phyloP scores from a whole-genome alignment of 2,888 invertebrate species.

The Eupeodes latifasciatus region DNA sequence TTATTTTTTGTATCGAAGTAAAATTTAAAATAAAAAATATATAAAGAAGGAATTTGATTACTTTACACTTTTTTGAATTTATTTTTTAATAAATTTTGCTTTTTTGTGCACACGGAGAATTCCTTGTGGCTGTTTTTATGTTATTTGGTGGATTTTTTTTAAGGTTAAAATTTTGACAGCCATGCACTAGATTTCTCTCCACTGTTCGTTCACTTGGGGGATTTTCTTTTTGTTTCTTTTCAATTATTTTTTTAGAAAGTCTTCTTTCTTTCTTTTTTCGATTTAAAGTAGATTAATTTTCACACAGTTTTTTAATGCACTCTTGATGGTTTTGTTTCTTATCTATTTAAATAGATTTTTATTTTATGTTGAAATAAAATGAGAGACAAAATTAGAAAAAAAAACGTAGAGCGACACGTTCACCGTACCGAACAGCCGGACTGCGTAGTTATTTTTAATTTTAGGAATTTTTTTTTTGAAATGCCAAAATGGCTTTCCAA shows the following conservation, averaged over 20 bases:
- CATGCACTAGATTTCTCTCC: slow-evolving; percentile 72
- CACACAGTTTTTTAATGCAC: slow-evolving; percentile 11
- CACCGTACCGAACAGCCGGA: slow-evolving; percentile 77
- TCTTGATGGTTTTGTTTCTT: background rate
- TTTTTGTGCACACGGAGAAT: slow-evolving; percentile 28
- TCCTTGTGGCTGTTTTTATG: slow-evolving; percentile 21
- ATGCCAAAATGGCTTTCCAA: slow-evolving; percentile 77
- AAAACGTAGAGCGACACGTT: slow-evolving; percentile 76
- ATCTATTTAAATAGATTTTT: slow-evolving; percentile 26
- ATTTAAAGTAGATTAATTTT: background rate
- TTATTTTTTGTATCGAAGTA: background rate
- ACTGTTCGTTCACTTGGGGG: slow-evolving; percentile 32
- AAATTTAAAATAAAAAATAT: background rate
- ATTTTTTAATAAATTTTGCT: background rate
- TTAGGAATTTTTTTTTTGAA: slow-evolving; percentile 54
- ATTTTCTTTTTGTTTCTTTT: slow-evolving; percentile 30
- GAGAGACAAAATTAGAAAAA: slow-evolving; percentile 66
- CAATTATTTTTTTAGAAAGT: slow-evolving; percentile 62
- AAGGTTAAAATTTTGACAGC: slow-evolving; percentile 48
- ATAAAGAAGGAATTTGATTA: background rate
- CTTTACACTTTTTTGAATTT: slow-evolving; percentile 13
- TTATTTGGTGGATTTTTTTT: slow-evolving; percentile 29
- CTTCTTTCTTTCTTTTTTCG: slow-evolving; percentile 35
- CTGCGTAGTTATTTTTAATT: slow-evolving; percentile 80
- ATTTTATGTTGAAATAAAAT: slow-evolving; percentile 68